Conservation (phyloP, 30 jellyfish, hydroid and myxozoan species). For the Pseudorhiza aurosa region DNA sequence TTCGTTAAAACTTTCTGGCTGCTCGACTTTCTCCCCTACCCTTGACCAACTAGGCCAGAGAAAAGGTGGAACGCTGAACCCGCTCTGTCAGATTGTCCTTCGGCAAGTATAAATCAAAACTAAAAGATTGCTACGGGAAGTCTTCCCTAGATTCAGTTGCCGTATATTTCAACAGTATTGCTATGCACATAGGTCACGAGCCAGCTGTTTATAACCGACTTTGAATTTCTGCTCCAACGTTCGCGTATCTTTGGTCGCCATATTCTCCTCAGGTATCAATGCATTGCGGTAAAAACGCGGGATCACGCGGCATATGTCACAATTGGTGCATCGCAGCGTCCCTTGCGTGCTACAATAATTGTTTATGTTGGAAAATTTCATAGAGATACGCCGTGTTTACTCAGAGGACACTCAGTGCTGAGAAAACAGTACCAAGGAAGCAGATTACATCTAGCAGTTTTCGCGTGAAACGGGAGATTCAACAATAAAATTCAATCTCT, state of each 20-base stretch:
- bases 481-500: too few species aligned
- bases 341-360: too few species aligned
- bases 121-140: background rate
- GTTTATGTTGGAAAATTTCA: too few species aligned
- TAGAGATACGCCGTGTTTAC: too few species aligned
- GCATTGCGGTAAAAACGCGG: conserved; percentile 6
- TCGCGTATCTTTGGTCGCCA: conserved; percentile 27
- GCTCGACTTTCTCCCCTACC: too few species aligned
- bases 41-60: background rate
- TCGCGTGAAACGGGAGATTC: too few species aligned
- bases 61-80: background rate
- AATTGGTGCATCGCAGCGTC: too few species aligned
- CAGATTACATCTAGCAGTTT: too few species aligned
- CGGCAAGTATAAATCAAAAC: background rate
- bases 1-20: too few species aligned
- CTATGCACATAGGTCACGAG: background rate
- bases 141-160: background rate
- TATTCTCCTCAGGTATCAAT: conserved; percentile 6
- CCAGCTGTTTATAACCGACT: conserved; percentile 4
- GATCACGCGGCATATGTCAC: background rate
- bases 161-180: background rate
- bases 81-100: background rate
- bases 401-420: too few species aligned
- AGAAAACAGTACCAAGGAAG: too few species aligned
- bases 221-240: background rate